phyloP scores from a whole-genome alignment of 2,797 vertebrate genomes.

The Schizopygopsis malacanthus region DNA sequence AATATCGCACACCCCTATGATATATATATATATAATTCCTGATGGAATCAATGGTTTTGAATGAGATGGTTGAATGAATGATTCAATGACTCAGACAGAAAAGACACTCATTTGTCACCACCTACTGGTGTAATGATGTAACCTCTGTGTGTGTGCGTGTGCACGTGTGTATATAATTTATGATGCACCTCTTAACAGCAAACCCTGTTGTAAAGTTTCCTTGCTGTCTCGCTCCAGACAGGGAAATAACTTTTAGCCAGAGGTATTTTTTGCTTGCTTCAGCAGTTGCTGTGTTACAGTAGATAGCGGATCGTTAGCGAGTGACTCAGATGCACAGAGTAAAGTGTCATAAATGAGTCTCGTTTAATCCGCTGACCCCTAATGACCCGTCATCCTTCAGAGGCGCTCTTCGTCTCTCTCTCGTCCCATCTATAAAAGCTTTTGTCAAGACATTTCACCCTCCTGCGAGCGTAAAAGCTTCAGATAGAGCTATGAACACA shows the following conservation, averaged over 20 bases:
- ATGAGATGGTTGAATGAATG: no score
- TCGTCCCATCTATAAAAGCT: slow-evolving; percentile 10
- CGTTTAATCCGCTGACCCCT: slow-evolving; percentile 37
- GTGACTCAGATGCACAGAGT: slow-evolving; percentile 2
- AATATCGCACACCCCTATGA: no score
- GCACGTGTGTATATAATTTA: no score
- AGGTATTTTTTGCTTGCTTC: background rate
- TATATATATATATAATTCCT: no score
- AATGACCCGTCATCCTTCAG: slow-evolving; percentile 8
- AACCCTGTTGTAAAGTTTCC: background rate
- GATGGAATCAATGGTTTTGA: no score
- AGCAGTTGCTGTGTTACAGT: background rate
- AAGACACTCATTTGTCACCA: no score
- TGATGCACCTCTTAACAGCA: background rate
- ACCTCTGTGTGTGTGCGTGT: no score
- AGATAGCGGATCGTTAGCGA: background rate
- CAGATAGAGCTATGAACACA: background rate
- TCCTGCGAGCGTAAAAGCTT: background rate
- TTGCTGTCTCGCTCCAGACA: background rate
- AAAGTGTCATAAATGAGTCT: slow-evolving; percentile 66
- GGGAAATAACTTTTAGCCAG: background rate
- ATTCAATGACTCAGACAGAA: no score
- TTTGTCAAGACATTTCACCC: slow-evolving; percentile 13
- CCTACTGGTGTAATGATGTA: no score
- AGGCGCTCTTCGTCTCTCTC: background rate